These are phyloP conservation scores for Galeruca laticollis DNA, from an alignment of 2,888 invertebrate genomes.

Conservation along the genomic window DNA sequence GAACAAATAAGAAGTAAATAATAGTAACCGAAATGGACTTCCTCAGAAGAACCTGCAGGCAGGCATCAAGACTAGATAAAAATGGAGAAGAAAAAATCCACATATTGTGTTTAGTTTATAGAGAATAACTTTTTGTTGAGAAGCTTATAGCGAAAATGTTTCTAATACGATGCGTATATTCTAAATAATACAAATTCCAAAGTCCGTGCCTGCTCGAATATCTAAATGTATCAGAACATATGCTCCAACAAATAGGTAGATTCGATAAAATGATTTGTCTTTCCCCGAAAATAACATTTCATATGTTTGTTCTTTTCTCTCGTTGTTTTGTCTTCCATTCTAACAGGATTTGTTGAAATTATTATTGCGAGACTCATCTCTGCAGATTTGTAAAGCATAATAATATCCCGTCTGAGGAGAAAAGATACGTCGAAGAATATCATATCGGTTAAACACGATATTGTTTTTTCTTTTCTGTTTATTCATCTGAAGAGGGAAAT, in stretches of 20 bases:
- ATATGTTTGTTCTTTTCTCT: background rate
- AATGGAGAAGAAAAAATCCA: too few species aligned
- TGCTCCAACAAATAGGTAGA: conserved; percentile 16
- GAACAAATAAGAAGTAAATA: too few species aligned
- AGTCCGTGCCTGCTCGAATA: conserved; percentile 7
- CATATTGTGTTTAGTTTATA: too few species aligned
- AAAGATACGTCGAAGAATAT: conserved; percentile 15
- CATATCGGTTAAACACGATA: background rate
- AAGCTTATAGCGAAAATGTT: too few species aligned
- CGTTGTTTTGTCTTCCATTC: background rate
- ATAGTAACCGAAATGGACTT: too few species aligned
- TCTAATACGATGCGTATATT: too few species aligned
- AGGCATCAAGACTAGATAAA: too few species aligned
- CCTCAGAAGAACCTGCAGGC: too few species aligned
- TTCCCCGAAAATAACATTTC: conserved; percentile 2
- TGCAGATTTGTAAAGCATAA: conserved; percentile 26
- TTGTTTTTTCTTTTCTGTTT: background rate
- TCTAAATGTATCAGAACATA: conserved; percentile 20
- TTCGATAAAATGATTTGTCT: conserved; percentile 30
- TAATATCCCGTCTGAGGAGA: conserved; percentile 16
- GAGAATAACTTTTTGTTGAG: too few species aligned
- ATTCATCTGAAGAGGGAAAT: too few species aligned
- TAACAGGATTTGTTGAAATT: conserved; percentile 27
- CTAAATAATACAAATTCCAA: background rate
- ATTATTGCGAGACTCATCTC: conserved; percentile 24